Conservation (phyloP, 2,113 vertebrate species). For the Sitta europaea region DNA sequence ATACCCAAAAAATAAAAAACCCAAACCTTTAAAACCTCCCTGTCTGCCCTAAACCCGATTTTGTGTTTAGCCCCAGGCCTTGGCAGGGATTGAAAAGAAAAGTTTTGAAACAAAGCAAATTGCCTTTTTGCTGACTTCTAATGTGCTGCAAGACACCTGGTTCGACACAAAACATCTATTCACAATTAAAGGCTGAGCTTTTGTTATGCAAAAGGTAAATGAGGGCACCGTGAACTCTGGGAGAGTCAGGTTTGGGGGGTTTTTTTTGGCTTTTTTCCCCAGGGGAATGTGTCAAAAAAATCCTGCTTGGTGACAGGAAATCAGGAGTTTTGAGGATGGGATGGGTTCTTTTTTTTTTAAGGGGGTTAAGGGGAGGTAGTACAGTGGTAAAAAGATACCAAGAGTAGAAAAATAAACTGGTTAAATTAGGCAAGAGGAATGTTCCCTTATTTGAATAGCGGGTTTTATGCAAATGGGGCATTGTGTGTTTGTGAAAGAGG, state of each 20-base stretch:
- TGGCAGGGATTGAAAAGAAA: slow-evolving; percentile 72
- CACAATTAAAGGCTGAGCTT: slow-evolving; percentile 54
- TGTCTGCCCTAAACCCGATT: slow-evolving; percentile 52
- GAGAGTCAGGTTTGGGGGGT: not conserved
- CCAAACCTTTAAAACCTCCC: not conserved
- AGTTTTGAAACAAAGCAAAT: slow-evolving; percentile 70
- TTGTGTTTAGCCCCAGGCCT: slow-evolving; percentile 62
- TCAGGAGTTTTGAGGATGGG: not conserved
- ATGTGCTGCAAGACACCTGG: slow-evolving; percentile 69
- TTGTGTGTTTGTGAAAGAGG: not conserved
- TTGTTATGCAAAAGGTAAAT: slow-evolving; percentile 67
- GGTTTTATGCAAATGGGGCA: not conserved
- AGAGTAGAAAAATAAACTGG: not conserved
- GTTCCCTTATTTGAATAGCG: not conserved
- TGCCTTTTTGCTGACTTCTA: slow-evolving; percentile 72
- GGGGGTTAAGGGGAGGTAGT: not conserved
- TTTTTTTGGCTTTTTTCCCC: not conserved
- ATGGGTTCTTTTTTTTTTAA: not conserved
- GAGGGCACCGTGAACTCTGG: slow-evolving; percentile 49
- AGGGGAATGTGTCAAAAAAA: not conserved
- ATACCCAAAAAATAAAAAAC: not conserved
- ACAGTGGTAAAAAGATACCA: not conserved
- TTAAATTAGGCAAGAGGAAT: not conserved
- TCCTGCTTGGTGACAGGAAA: slow-evolving; percentile 2
- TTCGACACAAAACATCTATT: slow-evolving; percentile 65